phyloP scores from a whole-genome alignment of 1,140 invertebrate species.

The Drosophila teissieri region DNA sequence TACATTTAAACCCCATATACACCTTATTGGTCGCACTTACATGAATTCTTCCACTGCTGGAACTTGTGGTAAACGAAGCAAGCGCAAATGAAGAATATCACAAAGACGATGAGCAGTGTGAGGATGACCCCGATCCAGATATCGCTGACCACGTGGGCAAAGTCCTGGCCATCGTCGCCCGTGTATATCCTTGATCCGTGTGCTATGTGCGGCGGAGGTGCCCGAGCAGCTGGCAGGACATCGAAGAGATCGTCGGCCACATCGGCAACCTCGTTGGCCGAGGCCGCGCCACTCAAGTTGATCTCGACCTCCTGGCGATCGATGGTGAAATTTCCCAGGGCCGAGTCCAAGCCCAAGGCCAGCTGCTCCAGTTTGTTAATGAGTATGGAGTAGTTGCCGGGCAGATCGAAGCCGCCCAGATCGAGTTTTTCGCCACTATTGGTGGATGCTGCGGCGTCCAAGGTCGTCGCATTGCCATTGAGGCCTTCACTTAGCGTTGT shows the following conservation, averaged over 20 bases:
- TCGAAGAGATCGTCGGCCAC: slow-evolving; percentile 68
- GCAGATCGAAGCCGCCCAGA: slow-evolving; percentile 71
- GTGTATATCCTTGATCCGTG: slow-evolving; percentile 66
- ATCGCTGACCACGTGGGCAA: slow-evolving; percentile 85
- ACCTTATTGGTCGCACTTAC: slow-evolving; percentile 84
- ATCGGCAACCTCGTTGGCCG: slow-evolving; percentile 61
- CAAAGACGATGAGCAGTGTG: slow-evolving; percentile 86
- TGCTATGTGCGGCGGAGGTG: slow-evolving; percentile 55
- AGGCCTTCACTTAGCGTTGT: slow-evolving; percentile 20
- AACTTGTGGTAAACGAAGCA: slow-evolving; percentile 88
- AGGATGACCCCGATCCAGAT: slow-evolving; percentile 88
- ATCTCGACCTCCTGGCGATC: slow-evolving; percentile 81
- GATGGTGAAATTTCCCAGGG: slow-evolving; percentile 72
- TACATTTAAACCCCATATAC: slow-evolving; percentile 13
- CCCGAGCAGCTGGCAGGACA: slow-evolving; percentile 55
- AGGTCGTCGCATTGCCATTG: slow-evolving; percentile 49
- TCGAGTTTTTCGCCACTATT: slow-evolving; percentile 67
- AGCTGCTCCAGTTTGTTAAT: slow-evolving; percentile 83
- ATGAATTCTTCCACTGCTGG: slow-evolving; percentile 88
- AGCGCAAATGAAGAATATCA: slow-evolving; percentile 87
- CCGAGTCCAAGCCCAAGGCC: slow-evolving; percentile 76
- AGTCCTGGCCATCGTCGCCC: slow-evolving; percentile 77
- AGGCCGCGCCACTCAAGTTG: slow-evolving; percentile 56
- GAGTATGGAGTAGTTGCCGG: slow-evolving; percentile 83
- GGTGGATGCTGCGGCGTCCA: slow-evolving; percentile 35